Evolutionary conservation across 2,797 vertebrate genomes (phyloP).

Genomic region (Ibycter americanus): DNA sequence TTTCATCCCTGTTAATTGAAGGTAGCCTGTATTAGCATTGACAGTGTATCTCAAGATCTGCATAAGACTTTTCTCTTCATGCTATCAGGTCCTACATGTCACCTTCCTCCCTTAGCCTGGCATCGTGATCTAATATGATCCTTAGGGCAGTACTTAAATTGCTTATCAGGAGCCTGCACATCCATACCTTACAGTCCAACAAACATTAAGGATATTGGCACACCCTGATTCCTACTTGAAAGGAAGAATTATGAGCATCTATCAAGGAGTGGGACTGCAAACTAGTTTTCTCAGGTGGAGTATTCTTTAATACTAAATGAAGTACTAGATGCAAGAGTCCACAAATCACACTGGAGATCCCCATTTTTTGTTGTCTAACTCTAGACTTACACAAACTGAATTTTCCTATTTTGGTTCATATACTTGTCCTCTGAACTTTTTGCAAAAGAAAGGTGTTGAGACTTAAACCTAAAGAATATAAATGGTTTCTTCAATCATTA

Average conservation of each 20-base stretch:
- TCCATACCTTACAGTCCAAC: not conserved
- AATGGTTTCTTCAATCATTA: not conserved
- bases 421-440: not conserved
- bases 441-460: not conserved
- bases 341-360: not conserved
- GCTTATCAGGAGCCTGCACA: not conserved
- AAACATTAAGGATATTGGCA: not conserved
- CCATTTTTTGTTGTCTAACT: not conserved
- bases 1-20: not conserved
- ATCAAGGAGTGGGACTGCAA: not conserved
- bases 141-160: not conserved
- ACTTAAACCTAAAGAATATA: not conserved
- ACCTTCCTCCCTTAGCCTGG: not conserved
- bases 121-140: not conserved
- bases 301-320: not conserved
- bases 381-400: not conserved
- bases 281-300: not conserved
- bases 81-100: not conserved
- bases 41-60: not conserved
- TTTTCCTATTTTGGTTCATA: not conserved
- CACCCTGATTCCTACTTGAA: not conserved
- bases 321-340: not conserved
- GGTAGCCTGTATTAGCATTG: not conserved
- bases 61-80: not conserved
- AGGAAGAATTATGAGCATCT: not conserved